These are phyloP conservation scores for Phalacrocorax carbo DNA, from an alignment of 2,113 vertebrate genomes.

Conservation along the genomic window DNA sequence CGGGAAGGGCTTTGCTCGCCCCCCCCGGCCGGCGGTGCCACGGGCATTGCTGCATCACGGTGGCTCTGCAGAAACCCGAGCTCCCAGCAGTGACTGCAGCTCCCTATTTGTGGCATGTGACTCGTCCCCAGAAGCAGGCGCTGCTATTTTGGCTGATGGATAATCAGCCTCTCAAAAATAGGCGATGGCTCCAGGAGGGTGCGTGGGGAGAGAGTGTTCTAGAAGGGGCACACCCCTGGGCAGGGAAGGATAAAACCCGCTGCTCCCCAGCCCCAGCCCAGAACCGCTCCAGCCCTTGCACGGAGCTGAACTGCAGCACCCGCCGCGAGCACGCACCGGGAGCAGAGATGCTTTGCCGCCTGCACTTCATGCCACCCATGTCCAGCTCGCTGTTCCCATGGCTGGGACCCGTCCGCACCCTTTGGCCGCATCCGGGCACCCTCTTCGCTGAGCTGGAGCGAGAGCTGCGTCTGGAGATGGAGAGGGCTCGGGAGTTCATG, in stretches of 20 bases:
- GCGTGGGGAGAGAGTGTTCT: slow-evolving; percentile 46
- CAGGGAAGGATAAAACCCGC: slow-evolving; percentile 34
- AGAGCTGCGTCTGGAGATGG: slow-evolving; percentile 44
- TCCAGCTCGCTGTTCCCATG: slow-evolving; percentile 21
- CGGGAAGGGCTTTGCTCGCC: not conserved
- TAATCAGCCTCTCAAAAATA: slow-evolving; percentile 64
- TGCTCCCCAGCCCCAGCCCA: not conserved
- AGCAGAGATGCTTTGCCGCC: slow-evolving; percentile 56
- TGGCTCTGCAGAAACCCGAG: slow-evolving; percentile 58
- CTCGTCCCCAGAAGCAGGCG: not conserved
- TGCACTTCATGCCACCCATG: slow-evolving; percentile 31
- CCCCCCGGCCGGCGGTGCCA: not conserved
- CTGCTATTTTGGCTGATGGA: slow-evolving; percentile 46
- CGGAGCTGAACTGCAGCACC: not conserved
- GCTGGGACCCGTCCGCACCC: slow-evolving; percentile 50
- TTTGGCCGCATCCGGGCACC: slow-evolving; percentile 44
- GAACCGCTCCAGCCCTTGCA: not conserved
- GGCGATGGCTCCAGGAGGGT: slow-evolving; percentile 27
- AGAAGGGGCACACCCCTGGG: slow-evolving; percentile 46
- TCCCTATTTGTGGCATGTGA: slow-evolving; percentile 52
- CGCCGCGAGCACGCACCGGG: not conserved
- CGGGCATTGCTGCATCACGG: not conserved
- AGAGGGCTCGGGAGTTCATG: slow-evolving; percentile 44
- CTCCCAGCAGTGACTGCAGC: not conserved
- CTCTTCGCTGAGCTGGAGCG: slow-evolving; percentile 52